Percentiles rank a stretch among this genome's conserved stretches.
Conservation (phyloP, 1,140 invertebrate species). For the Temnothorax curvispinosus region DNA sequence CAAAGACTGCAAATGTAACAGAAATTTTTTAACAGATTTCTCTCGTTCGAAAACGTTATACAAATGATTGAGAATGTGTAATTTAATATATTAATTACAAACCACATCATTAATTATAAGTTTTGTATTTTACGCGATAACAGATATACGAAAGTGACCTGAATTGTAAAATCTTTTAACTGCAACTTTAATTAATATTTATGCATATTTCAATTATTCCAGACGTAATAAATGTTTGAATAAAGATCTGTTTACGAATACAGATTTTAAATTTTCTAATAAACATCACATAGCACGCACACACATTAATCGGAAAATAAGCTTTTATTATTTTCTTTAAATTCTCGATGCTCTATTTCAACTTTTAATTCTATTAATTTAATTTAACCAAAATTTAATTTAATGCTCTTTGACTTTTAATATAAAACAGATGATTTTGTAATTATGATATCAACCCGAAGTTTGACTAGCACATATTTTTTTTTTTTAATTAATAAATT, state of each 20-base stretch:
- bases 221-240: background rate
- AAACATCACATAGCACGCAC: background rate
- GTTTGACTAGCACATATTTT: background rate
- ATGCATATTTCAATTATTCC: background rate
- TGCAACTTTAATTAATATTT: conserved; percentile 19
- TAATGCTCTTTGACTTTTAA: conserved; percentile 1
- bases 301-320: background rate
- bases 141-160: background rate
- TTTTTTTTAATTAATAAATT: no score
- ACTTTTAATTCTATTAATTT: background rate
- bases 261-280: background rate
- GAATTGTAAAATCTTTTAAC: background rate
- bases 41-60: background rate
- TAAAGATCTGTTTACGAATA: background rate
- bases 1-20: background rate
- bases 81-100: conserved; percentile 13
- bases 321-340: background rate
- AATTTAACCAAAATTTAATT: background rate
- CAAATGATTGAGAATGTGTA: background rate
- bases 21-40: background rate
- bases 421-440: background rate
- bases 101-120: background rate
- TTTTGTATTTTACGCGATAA: background rate
- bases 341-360: background rate
- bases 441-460: background rate